Conservation (phyloP, 2,797 vertebrate genomes). For the Hapalemur alaotrensis region DNA sequence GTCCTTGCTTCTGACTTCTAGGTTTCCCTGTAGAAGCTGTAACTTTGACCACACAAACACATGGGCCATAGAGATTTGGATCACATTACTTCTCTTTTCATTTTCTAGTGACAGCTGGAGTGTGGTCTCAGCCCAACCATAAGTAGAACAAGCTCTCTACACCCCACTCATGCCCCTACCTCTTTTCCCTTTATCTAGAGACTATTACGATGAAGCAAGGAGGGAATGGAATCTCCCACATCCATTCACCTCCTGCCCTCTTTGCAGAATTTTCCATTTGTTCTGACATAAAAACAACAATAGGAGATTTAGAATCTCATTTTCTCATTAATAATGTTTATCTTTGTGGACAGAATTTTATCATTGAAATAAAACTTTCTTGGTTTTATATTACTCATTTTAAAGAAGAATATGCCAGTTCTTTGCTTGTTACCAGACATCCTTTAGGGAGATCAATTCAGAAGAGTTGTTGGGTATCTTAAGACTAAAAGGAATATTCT, state of each 20-base stretch:
- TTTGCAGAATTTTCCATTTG: constrained; percentile 75
- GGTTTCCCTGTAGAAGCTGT: neutral
- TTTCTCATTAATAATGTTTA: constrained; percentile 81
- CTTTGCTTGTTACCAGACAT: neutral
- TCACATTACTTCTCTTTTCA: neutral
- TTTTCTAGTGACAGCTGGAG: neutral
- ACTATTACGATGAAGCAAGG: constrained; percentile 15
- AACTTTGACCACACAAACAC: neutral
- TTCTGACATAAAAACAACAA: constrained; percentile 77
- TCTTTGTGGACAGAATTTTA: constrained; percentile 77
- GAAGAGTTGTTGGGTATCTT: constrained; percentile 63
- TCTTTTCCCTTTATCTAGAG: constrained; percentile 54
- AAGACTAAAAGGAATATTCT: constrained; percentile 71
- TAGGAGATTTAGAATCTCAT: constrained; percentile 77
- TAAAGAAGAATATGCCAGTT: constrained; percentile 68
- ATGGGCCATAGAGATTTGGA: neutral
- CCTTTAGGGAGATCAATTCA: constrained; percentile 44
- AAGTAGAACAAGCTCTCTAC: neutral
- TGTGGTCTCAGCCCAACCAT: neutral
- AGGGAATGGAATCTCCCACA: constrained; percentile 30
- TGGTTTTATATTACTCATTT: constrained; percentile 66
- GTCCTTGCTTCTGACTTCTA: neutral
- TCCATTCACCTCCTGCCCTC: constrained; percentile 45
- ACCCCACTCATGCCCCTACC: constrained; percentile 2
- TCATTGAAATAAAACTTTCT: constrained; percentile 76